phyloP scores from a whole-genome alignment of 1,140 invertebrate genomes.

The Apis mellifera region Amel_HAv3.1 CM009934.2:12497001-12497500 shows the following conservation, averaged over 20 bases:
- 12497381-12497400: constrained; percentile 38
- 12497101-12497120: constrained; percentile 31
- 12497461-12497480: constrained; percentile 33
- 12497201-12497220: constrained; percentile 46
- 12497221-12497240: constrained; percentile 72
- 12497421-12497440: constrained; percentile 49
- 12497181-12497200: constrained; percentile 24
- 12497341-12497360: constrained; percentile 20
- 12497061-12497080: background rate
- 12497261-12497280: constrained; percentile 72
- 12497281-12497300: constrained; percentile 53
- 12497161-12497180: constrained; percentile 37
- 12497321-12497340: constrained; percentile 30
- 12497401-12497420: constrained; percentile 22
- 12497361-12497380: background rate
- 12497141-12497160: constrained; percentile 17
- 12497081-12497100: constrained; percentile 23
- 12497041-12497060: constrained; percentile 25
- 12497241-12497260: constrained; percentile 74
- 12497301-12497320: constrained; percentile 6
- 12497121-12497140: constrained; percentile 4
- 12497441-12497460: constrained; percentile 48
- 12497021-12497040: background rate
- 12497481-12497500: background rate
- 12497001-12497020: constrained; percentile 40